A percentile compares a stretch with the other conserved stretches of the same genome.
Evolutionary conservation across 2,113 vertebrate genomes (phyloP).

Genomic region (Stercorarius parasiticus): DNA sequence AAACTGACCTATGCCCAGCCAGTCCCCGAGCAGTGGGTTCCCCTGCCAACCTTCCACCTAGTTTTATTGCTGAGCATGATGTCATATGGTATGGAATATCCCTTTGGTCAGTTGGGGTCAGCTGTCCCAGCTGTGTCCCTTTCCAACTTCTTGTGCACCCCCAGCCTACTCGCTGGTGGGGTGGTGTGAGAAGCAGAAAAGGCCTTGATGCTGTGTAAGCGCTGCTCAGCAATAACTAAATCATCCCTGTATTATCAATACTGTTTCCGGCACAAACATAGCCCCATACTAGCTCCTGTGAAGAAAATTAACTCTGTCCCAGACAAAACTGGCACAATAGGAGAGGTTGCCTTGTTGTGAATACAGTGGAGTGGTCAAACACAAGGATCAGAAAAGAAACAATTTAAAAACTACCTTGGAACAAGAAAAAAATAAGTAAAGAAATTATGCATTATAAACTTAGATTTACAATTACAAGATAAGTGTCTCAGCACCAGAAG

Average conservation of each 20-base stretch:
- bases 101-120: not conserved
- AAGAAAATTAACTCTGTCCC: not conserved
- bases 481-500: not conserved
- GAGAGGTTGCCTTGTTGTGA: not conserved
- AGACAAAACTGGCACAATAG: not conserved
- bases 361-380: not conserved
- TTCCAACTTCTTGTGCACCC: not conserved
- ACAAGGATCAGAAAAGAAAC: not conserved
- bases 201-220: not conserved
- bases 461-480: not conserved
- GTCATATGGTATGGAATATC: not conserved
- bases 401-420: not conserved
- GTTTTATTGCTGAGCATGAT: not conserved
- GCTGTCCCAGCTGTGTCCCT: too few relatives aligned
- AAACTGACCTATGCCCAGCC: not conserved
- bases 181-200: not conserved
- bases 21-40: rapidly evolving
- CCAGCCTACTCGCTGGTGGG: not conserved
- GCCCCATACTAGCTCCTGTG: not conserved
- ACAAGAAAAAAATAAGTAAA: not conserved
- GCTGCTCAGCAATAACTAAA: not conserved
- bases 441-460: not conserved
- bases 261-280: not conserved
- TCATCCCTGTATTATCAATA: not conserved
- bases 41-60: not conserved